Evolutionary conservation across 2,888 invertebrate genomes (phyloP).

Genomic region (Erynnis tages): DNA sequence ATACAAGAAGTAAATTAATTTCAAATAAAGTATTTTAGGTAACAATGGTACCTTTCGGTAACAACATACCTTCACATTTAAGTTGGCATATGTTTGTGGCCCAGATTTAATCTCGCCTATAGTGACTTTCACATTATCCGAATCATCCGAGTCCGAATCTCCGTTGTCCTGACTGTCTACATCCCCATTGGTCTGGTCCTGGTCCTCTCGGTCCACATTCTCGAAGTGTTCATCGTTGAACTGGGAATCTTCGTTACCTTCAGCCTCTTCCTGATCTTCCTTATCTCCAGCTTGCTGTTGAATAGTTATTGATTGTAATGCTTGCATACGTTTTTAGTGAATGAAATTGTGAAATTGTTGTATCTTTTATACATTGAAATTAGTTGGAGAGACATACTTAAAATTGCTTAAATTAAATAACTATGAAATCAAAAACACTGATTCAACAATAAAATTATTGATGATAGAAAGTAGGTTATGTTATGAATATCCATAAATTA

Average conservation of each 20-base stretch:
- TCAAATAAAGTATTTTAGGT: too few relatives aligned
- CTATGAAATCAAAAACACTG: too few relatives aligned
- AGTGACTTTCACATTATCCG: conserved; percentile 94
- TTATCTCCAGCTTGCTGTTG: conserved; percentile 66
- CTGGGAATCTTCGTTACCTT: conserved; percentile 74
- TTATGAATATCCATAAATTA: conserved; percentile 24
- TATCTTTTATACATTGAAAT: too few relatives aligned
- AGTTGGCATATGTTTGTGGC: conserved; percentile 84
- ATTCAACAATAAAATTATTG: background rate
- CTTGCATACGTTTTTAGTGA: background rate
- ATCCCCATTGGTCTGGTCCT: conserved; percentile 64
- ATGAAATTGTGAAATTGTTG: too few relatives aligned
- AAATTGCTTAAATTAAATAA: too few relatives aligned
- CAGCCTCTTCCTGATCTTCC: conserved; percentile 73
- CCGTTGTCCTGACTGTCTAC: conserved; percentile 78
- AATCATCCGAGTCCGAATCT: conserved; percentile 85
- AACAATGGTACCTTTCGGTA: too few relatives aligned
- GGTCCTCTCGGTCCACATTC: conserved; percentile 64
- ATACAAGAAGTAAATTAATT: conserved; percentile 24
- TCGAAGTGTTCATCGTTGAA: conserved; percentile 76
- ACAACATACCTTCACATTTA: conserved; percentile 89
- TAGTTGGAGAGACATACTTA: too few relatives aligned
- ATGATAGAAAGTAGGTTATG: conserved; percentile 30
- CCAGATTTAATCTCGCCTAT: conserved; percentile 94
- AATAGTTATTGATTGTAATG: background rate